Base-by-base conservation (phyloP, 2,113 vertebrate species). In the Muntiacus muntjak region DNA sequence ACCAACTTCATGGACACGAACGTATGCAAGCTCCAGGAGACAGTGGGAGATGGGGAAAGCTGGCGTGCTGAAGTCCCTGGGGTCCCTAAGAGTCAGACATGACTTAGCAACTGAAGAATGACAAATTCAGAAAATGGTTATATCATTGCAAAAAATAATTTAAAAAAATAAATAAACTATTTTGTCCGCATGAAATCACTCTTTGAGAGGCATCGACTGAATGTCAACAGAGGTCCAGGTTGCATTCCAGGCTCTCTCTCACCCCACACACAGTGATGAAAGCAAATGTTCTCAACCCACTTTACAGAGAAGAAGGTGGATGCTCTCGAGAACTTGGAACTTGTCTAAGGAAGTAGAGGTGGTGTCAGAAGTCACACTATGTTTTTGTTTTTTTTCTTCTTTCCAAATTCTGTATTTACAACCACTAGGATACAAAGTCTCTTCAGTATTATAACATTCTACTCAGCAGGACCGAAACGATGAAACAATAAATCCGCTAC, bases 1-100 rank as follows among this genome's bases (percentile, higher is more conserved):
- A 36, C 33, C 33, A 0, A 67, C 33, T 36, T 4, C 0, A 21
- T 11, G 64, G 64, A 36, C 33, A 67, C 0, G 8, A n/a, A 0
- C 0, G 4, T 67, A 3, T 9, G 33, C 16, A 19, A 67, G 7
- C 33, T 21, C 33, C 17, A 5, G 64, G 33, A 67, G 64, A 21
- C 8, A 15, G 33, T 67, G 33, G 16, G 2, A 33, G 64, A 67
- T 4, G 10, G 33, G 64, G 33, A 19, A 9, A 17, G 1, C 64
- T 67, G 64, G 17, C 7, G 0, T 36, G 64, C 33, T 67, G 33
- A 8, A 2, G 33, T 67, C 33, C 33, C 19, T 2, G 8, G 64
- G 9, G 8, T 36, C 8, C 1, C 64, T 21, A 36, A 67, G 33
- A 36, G 33, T 21, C 64, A 36, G 64, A 21, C 8, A 10, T 11